phyloP scores from a whole-genome alignment of 2,888 invertebrate genomes.

The Noctuana brunneofusca region DNA sequence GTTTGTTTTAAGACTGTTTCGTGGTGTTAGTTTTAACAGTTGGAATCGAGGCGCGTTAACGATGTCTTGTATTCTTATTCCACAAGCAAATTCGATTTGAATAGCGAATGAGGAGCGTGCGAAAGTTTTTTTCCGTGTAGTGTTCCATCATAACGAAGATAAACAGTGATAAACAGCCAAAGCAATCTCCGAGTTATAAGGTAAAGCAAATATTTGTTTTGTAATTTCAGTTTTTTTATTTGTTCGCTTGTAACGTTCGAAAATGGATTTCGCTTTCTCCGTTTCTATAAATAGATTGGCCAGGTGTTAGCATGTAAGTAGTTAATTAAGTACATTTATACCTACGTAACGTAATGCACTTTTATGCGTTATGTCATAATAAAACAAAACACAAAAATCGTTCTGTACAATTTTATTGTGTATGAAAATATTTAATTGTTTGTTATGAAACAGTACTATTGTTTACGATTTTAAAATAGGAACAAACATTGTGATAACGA shows the following conservation, averaged over 20 bases:
- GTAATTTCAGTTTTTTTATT: constrained; percentile 34
- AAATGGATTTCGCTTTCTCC: constrained; percentile 42
- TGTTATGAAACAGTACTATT: background rate
- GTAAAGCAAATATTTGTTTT: constrained; percentile 43
- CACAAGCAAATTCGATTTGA: constrained; percentile 35
- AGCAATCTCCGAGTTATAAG: constrained; percentile 39
- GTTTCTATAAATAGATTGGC: constrained; percentile 54
- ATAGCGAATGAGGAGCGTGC: constrained; percentile 44
- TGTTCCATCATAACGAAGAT: constrained; percentile 39
- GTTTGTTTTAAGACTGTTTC: constrained; percentile 32
- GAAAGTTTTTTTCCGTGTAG: constrained; percentile 47
- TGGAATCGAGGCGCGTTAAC: background rate
- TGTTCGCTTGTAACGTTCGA: constrained; percentile 35
- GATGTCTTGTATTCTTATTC: constrained; percentile 24
- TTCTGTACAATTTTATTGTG: background rate
- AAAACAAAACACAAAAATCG: no score
- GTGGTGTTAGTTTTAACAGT: background rate
- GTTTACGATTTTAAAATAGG: background rate
- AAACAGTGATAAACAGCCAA: constrained; percentile 38
- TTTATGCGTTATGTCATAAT: constrained; percentile 53
- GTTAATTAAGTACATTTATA: background rate
- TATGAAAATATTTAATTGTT: background rate
- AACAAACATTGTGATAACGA: background rate
- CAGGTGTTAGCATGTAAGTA: constrained; percentile 51
- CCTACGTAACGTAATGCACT: constrained; percentile 49